Percentiles rank a stretch among this genome's conserved stretches.
phyloP scores from a whole-genome alignment of 2,797 vertebrate species.

The Bufotes viridis region DNA sequence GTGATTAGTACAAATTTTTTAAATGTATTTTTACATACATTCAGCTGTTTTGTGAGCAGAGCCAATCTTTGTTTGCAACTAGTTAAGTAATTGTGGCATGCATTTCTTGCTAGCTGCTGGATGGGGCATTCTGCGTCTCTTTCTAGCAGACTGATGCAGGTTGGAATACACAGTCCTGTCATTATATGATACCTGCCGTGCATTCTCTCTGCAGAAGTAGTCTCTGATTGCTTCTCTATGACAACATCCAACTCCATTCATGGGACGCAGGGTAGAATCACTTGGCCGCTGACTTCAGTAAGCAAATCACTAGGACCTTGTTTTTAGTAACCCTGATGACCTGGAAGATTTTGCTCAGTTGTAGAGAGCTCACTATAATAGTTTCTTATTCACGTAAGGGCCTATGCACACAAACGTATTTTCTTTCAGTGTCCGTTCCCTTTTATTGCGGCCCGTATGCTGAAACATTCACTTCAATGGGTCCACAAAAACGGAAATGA shows the following conservation, averaged over 20 bases:
- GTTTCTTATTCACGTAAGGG: too few relatives aligned
- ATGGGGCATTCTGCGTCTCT: neutral
- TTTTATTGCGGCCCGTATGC: too few relatives aligned
- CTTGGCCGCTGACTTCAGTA: too few relatives aligned
- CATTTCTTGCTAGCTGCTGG: neutral
- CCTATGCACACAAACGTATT: too few relatives aligned
- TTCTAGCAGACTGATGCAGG: neutral
- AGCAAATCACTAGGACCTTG: too few relatives aligned
- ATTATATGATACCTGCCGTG: neutral
- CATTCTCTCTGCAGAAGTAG: neutral
- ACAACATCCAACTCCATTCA: neutral
- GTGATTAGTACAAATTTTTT: slow-evolving; percentile 67
- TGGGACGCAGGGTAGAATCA: too few relatives aligned
- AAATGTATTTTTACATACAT: neutral
- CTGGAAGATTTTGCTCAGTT: too few relatives aligned
- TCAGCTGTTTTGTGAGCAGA: neutral
- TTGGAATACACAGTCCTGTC: neutral
- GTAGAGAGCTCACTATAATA: too few relatives aligned
- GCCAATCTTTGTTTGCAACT: neutral
- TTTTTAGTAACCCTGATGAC: too few relatives aligned
- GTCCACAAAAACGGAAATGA: too few relatives aligned
- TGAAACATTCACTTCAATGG: too few relatives aligned
- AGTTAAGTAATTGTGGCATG: neutral
- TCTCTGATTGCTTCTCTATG: neutral
- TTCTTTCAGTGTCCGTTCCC: too few relatives aligned